Percentiles rank a stretch among this genome's conserved stretches.
Evolutionary conservation across 1,140 invertebrate species (phyloP).

Genomic region (Musca vetustissima): DNA sequence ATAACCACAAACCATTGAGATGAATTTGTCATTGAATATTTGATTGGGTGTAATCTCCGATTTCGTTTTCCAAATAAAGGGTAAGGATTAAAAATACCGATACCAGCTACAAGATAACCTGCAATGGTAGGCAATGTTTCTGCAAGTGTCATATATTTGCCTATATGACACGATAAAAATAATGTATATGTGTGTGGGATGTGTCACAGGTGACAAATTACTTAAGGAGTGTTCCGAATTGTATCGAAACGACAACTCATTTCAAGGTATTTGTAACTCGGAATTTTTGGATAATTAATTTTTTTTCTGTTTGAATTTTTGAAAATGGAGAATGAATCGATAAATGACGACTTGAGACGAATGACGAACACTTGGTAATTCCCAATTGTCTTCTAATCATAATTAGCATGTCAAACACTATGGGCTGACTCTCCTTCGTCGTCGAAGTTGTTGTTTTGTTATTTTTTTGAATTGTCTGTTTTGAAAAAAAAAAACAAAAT

Average conservation of each 20-base stretch:
- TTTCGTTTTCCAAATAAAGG: no score
- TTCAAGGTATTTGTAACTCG: not conserved
- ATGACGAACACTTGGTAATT: no score
- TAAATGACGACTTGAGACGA: conserved; percentile 2
- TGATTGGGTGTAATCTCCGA: no score
- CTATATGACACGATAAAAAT: not conserved
- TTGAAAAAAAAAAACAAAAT: not conserved
- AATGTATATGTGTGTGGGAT: not conserved
- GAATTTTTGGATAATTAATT: not conserved
- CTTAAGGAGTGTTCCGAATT: conserved; percentile 1
- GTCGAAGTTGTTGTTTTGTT: no score
- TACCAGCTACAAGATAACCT: no score
- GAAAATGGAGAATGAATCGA: not conserved
- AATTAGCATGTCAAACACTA: conserved; percentile 16
- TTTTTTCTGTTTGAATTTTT: not conserved
- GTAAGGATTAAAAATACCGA: no score
- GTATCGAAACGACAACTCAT: not conserved
- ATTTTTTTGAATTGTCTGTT: not conserved
- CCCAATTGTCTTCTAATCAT: conserved; percentile 2
- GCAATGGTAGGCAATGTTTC: no score
- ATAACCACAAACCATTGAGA: no score
- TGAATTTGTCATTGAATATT: no score
- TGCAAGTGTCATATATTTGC: no score
- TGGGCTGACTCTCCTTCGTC: not conserved
- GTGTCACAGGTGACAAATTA: conserved; percentile 18